Evolutionary conservation across 2,888 invertebrate species (phyloP).

Genomic region (Protonemura montana): DNA sequence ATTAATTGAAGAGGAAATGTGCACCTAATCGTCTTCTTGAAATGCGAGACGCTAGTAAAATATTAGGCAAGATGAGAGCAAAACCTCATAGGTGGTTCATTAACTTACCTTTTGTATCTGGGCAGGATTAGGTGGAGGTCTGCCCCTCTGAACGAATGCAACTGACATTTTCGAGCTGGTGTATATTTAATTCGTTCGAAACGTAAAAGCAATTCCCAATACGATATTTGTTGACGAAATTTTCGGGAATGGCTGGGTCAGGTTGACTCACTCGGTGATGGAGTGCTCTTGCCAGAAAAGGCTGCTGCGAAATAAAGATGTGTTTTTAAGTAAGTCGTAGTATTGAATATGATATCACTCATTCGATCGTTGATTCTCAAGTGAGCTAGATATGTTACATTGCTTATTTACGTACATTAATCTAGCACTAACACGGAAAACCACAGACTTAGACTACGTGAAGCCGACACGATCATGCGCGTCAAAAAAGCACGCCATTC

Average conservation of each 20-base stretch:
- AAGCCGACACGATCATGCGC: slow-evolving; percentile 12
- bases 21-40: no score
- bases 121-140: slow-evolving; percentile 79
- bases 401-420: not conserved
- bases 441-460: not conserved
- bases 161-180: slow-evolving; percentile 68
- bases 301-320: not conserved
- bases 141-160: slow-evolving; percentile 76
- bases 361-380: no score
- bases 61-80: no score
- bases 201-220: not conserved
- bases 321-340: not conserved
- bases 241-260: not conserved
- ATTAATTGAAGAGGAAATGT: no score
- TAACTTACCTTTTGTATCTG: slow-evolving; percentile 78
- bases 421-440: not conserved
- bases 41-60: no score
- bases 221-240: not conserved
- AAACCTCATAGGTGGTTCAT: no score
- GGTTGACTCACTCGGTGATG: not conserved
- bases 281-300: not conserved
- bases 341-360: not conserved
- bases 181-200: not conserved
- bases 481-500: slow-evolving; percentile 12
- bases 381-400: no score